Percentiles rank a stretch among this genome's conserved stretches.
Evolutionary conservation across 1,140 invertebrate genomes (phyloP).

Genomic region (Thrips palmi): DNA sequence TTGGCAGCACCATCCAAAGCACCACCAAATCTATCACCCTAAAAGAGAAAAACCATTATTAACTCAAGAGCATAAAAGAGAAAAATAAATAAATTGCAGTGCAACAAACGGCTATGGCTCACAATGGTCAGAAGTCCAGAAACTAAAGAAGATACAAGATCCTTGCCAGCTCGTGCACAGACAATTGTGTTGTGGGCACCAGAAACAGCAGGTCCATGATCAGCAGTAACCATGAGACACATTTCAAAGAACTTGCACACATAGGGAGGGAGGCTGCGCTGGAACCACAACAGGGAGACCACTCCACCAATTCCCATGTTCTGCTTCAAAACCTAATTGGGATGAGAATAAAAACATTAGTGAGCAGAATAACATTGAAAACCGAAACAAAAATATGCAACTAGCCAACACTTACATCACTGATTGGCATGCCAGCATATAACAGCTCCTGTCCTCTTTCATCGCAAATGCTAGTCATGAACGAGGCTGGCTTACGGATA

Average conservation of each 20-base stretch:
- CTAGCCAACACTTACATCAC: constrained; percentile 46
- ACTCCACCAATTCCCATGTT: constrained; percentile 95
- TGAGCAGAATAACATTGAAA: neutral
- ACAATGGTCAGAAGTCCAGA: constrained; percentile 96
- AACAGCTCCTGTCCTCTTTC: constrained; percentile 94
- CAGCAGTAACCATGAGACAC: constrained; percentile 97
- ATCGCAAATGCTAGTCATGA: constrained; percentile 99
- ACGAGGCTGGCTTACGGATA: constrained; percentile 96
- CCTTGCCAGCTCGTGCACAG: constrained; percentile 95
- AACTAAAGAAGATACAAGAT: constrained; percentile 89
- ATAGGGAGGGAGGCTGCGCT: constrained; percentile 80
- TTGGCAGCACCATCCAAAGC: constrained; percentile 90
- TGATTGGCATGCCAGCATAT: constrained; percentile 98
- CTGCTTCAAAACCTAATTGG: constrained; percentile 51
- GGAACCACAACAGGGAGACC: constrained; percentile 95
- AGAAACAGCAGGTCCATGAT: constrained; percentile 97
- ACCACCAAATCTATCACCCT: constrained; percentile 97
- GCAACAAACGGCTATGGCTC: constrained; percentile 27
- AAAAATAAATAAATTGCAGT: neutral
- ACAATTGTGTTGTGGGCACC: constrained; percentile 99
- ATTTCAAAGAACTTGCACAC: constrained; percentile 98
- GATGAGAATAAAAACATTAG: constrained; percentile 6
- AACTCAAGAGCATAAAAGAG: neutral
- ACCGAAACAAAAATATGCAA: neutral
- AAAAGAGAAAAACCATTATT: constrained; percentile 10